Evolutionary conservation across 2,888 invertebrate species (phyloP).

Genomic region (Hypercompe scribonia): DNA sequence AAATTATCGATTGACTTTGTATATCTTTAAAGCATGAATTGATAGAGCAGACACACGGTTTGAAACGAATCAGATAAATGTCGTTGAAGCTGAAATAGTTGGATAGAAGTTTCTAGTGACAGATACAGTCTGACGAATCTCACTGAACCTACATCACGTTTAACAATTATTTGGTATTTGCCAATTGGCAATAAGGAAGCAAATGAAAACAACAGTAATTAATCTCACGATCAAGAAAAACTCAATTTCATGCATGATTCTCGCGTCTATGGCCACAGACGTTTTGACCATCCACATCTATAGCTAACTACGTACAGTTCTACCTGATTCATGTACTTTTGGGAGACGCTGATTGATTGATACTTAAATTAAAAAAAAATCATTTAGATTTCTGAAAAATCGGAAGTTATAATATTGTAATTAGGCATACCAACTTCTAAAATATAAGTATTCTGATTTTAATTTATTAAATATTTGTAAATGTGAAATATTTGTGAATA

Average conservation of each 20-base stretch:
- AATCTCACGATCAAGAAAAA: neutral
- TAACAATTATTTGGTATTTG: neutral
- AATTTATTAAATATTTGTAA: neutral
- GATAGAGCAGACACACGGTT: neutral
- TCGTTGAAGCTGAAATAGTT: neutral
- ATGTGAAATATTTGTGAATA: too few species aligned
- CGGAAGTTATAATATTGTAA: too few species aligned
- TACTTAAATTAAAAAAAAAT: too few species aligned
- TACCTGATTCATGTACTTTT: neutral
- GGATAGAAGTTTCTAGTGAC: neutral
- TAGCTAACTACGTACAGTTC: neutral
- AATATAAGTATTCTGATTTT: neutral
- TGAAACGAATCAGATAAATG: neutral
- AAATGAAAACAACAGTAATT: neutral
- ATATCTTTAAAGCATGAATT: too few species aligned
- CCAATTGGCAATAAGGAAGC: neutral
- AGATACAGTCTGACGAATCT: neutral
- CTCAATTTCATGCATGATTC: neutral
- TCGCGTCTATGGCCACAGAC: neutral
- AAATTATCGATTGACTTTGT: too few species aligned
- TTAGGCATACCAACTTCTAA: too few species aligned
- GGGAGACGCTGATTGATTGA: neutral
- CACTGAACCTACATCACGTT: neutral
- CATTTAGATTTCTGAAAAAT: too few species aligned
- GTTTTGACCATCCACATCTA: neutral